Percentiles rank a stretch among this genome's conserved stretches.
These are phyloP conservation scores for Australoheros scitulus DNA, from an alignment of 2,113 vertebrate species.

Conservation along the genomic window DNA sequence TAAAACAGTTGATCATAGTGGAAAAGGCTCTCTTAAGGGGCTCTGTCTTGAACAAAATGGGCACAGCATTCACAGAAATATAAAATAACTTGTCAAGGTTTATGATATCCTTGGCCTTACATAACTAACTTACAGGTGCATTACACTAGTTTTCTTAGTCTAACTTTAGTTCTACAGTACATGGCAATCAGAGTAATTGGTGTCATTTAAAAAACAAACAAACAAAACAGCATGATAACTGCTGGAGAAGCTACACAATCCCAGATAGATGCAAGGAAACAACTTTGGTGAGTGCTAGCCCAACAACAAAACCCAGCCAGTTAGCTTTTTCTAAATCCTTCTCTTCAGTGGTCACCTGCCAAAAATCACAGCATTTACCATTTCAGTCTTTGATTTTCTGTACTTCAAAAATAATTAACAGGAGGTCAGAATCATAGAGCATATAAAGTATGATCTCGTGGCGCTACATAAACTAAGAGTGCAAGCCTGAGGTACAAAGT, in stretches of 20 bases:
- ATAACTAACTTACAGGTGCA: conserved; percentile 13
- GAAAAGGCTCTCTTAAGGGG: conserved; percentile 52
- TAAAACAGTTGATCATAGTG: conserved; percentile 54
- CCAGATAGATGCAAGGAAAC: not conserved
- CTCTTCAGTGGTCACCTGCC: not conserved
- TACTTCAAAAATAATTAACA: not conserved
- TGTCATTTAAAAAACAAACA: no score
- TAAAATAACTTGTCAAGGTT: not conserved
- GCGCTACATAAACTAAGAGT: not conserved
- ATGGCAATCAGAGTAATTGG: no score
- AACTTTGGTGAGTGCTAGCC: not conserved
- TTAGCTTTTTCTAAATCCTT: not conserved
- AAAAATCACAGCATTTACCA: not conserved
- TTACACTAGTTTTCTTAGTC: not conserved
- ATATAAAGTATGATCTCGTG: not conserved
- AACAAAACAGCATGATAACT: no score
- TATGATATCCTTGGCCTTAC: conserved; percentile 14
- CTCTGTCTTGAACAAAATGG: conserved; percentile 28
- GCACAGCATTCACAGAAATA: conserved; percentile 16
- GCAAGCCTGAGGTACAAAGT: not conserved
- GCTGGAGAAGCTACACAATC: no score
- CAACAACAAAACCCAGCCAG: not conserved
- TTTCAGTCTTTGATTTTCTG: not conserved
- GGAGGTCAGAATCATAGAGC: not conserved
- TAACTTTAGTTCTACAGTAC: no score